Base-by-base conservation (phyloP, 2,797 vertebrate genomes). In the Caiman crocodilus region DNA sequence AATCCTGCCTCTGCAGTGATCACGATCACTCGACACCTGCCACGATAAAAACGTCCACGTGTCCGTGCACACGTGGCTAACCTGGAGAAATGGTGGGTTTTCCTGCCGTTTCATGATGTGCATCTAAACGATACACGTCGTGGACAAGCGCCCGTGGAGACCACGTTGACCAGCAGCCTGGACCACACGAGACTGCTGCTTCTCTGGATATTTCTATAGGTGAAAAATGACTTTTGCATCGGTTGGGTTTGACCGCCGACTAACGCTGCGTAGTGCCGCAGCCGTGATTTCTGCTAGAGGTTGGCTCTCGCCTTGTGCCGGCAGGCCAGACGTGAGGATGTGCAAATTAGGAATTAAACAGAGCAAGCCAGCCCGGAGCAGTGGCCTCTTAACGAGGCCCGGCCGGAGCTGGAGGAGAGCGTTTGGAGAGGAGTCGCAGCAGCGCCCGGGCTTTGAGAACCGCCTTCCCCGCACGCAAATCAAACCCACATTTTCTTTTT, bases 301-400 rank as follows among this genome's bases (percentile, higher is more conserved):
- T 90, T 94, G 92, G 30, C 42, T 73, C 85, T 86, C 87, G 28
- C n/a, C 89, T 96, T 94, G 86, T 89, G 94, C 76, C 69, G 73
- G 85, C 64, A 78, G 79, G 63, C 74, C 58, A 59, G 69, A 77
- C 32, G 59, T 16, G 30, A 94, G 78, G 57, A 88, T 84, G 93
- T 87, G 89, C 92, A 96, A 96, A 95, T 93, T 58, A 95, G 95
- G 93, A 93, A 90, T 95, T 92, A 79, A 95, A 90, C 88, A 0
- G 21, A 93, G 81, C 28, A 82, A 90, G 93, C 95, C 95, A 92
- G 92, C 60, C 80, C 59, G 82, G 30, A 82, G 65, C 93, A 61
- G 35, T 84, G 16, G 76, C 76, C 82, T 92, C 83, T 57, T 94
- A 87, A 81, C 82, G 63, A 71, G 42, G 20, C 78, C 85, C 26